Percentiles rank a stretch among this genome's conserved stretches.
These are phyloP conservation scores for Drosophila tropicalis DNA, from an alignment of 1,140 invertebrate species.

Conservation along the genomic window DNA sequence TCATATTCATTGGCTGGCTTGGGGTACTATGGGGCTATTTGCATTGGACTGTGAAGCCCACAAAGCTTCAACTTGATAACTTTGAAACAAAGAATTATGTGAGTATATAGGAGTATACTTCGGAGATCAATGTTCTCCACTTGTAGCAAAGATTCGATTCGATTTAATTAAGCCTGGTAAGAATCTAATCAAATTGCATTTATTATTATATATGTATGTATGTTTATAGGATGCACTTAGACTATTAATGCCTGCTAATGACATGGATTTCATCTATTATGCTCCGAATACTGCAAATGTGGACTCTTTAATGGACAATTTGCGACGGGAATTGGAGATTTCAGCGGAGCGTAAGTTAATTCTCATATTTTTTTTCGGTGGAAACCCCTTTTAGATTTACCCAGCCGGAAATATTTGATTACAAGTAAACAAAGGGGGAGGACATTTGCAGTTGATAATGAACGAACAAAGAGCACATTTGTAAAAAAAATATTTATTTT, in stretches of 20 bases:
- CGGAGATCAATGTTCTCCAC: neutral
- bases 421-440: neutral
- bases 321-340: constrained; percentile 76
- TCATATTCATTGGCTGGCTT: constrained; percentile 14
- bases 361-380: neutral
- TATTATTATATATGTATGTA: neutral
- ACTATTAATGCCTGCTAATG: constrained; percentile 57
- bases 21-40: constrained; percentile 36
- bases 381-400: too few relatives aligned
- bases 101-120: constrained; percentile 34
- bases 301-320: constrained; percentile 69
- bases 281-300: constrained; percentile 71
- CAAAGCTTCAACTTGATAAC: neutral
- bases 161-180: too few relatives aligned
- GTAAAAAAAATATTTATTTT: too few relatives aligned
- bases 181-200: too few relatives aligned
- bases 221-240: constrained; percentile 45
- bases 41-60: constrained; percentile 40
- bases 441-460: too few relatives aligned
- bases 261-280: constrained; percentile 77
- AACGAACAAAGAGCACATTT: too few relatives aligned
- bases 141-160: too few relatives aligned
- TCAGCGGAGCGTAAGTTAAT: constrained; percentile 71
- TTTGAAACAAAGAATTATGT: constrained; percentile 58
- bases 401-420: neutral